Conservation (phyloP, 2,888 invertebrate genomes). For the Entomobrya proxima region DNA sequence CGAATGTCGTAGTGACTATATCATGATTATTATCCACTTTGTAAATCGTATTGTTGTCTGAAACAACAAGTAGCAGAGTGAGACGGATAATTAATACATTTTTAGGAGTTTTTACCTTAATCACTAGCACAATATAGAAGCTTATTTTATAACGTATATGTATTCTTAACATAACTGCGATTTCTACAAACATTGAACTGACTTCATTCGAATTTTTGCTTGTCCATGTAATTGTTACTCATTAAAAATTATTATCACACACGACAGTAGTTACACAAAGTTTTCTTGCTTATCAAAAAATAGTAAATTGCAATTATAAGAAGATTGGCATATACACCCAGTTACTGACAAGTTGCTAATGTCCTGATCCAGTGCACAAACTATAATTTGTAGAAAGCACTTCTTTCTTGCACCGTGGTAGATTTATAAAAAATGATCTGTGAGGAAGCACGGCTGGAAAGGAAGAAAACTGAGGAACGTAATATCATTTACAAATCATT, state of each 20-base stretch:
- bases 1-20: not conserved
- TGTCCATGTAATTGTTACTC: not conserved
- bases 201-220: not conserved
- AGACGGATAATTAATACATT: no score
- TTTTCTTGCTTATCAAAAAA: not conserved
- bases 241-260: conserved; percentile 40
- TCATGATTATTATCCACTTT: not conserved
- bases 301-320: conserved; percentile 7
- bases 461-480: no score
- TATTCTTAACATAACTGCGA: no score
- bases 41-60: conserved; percentile 4
- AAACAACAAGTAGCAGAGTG: not conserved
- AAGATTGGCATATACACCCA: not conserved
- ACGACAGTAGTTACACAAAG: conserved; percentile 26
- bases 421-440: no score
- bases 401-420: no score
- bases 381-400: no score
- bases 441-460: no score
- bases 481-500: no score
- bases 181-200: not conserved
- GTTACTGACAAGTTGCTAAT: not conserved
- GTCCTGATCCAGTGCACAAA: no score
- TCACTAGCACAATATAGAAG: no score
- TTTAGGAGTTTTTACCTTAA: no score
- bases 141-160: no score